Percentiles rank a stretch among this genome's conserved stretches.
phyloP scores from a whole-genome alignment of 2,113 vertebrate species.

The Notarius quadriscutis region DNA sequence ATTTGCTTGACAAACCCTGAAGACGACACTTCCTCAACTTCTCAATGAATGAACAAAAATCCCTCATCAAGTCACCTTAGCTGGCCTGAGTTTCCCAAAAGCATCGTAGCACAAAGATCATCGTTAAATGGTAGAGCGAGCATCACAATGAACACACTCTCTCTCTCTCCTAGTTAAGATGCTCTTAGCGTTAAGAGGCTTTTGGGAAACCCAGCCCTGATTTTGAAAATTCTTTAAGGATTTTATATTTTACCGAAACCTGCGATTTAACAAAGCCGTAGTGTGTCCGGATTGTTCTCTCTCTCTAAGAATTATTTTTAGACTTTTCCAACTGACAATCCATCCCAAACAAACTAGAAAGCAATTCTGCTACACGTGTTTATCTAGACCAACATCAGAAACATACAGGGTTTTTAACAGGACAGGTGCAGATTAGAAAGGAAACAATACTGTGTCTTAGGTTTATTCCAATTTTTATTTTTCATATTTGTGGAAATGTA shows the following conservation, averaged over 20 bases:
- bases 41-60: constrained; percentile 5
- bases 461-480: constrained; percentile 44
- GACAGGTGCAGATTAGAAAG: constrained; percentile 29
- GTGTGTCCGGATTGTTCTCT: constrained; percentile 4
- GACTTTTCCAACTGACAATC: constrained; percentile 61
- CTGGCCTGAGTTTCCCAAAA: too few species aligned
- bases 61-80: constrained; percentile 24
- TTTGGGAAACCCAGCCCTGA: neutral
- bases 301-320: neutral
- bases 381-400: constrained; percentile 10
- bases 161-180: too few species aligned
- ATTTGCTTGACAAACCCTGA: constrained; percentile 15
- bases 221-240: constrained; percentile 22
- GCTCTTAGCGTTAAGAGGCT: too few species aligned
- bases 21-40: constrained; percentile 40
- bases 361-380: neutral
- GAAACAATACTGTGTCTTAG: constrained; percentile 48
- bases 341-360: constrained; percentile 40
- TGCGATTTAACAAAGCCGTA: neutral
- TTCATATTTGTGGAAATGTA: constrained; percentile 51
- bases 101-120: too few species aligned
- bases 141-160: too few species aligned
- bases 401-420: constrained; percentile 43
- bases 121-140: too few species aligned
- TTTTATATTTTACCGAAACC: neutral